Evolutionary conservation across 2,888 invertebrate genomes (phyloP).

Genomic region (Tinea semifulvella): DNA sequence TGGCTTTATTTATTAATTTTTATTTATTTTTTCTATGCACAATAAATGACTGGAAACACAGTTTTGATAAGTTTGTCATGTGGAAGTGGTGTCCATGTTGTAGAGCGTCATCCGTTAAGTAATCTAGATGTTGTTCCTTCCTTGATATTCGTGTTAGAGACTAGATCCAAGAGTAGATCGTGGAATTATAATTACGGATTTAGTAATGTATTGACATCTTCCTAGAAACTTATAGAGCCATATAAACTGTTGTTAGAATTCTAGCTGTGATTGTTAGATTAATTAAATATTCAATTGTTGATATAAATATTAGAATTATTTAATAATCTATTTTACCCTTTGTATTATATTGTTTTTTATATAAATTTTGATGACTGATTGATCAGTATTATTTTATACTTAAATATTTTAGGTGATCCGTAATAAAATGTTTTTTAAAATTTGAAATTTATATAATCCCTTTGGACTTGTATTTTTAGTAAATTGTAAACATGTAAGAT

Average conservation of each 20-base stretch:
- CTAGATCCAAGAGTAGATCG: neutral
- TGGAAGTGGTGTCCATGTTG: no score
- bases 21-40: no score
- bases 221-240: neutral
- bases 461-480: conserved; percentile 4
- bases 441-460: conserved; percentile 1
- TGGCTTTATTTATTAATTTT: no score
- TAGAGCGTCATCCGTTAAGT: no score
- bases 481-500: no score
- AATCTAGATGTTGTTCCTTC: conserved; percentile 7
- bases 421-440: neutral
- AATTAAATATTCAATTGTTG: conserved; percentile 2
- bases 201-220: conserved; percentile 3
- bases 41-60: no score
- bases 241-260: conserved; percentile 9
- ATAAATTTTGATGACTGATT: conserved; percentile 2
- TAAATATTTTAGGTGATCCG: neutral
- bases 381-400: conserved; percentile 4
- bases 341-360: conserved; percentile 4
- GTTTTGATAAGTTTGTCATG: no score
- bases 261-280: conserved; percentile 13
- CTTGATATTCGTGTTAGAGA: neutral
- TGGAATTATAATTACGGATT: neutral
- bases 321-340: neutral
- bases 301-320: neutral